These are phyloP conservation scores for Alectura lathami DNA, from an alignment of 2,113 vertebrate genomes.

Conservation along the genomic window DNA sequence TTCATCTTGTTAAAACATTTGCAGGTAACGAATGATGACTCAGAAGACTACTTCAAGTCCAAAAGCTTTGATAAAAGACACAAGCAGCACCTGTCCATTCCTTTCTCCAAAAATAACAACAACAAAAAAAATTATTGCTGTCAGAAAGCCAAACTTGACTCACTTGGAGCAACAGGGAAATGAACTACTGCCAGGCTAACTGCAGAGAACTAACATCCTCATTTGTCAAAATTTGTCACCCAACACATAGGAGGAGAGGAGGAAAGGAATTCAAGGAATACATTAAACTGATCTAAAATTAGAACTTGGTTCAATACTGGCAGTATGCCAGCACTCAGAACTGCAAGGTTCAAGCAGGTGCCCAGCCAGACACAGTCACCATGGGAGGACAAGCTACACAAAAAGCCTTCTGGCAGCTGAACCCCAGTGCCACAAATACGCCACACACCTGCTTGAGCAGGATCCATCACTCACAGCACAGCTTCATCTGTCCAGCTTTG, in stretches of 20 bases:
- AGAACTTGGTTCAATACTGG: conserved; percentile 13
- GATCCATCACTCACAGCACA: neutral
- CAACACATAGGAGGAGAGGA: neutral
- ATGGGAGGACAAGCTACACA: conserved; percentile 34
- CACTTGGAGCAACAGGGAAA: conserved; percentile 12
- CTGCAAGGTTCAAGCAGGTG: conserved; percentile 40
- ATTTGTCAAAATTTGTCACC: conserved; percentile 54
- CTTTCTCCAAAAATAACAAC: neutral
- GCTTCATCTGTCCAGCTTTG: neutral
- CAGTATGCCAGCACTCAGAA: conserved; percentile 6
- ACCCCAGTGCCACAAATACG: neutral
- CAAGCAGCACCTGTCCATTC: neutral
- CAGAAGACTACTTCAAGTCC: neutral
- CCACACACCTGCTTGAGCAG: neutral
- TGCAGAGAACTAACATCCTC: conserved; percentile 42
- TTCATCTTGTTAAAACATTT: neutral
- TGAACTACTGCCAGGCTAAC: conserved; percentile 29
- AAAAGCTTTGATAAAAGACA: neutral
- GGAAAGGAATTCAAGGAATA: conserved; percentile 34
- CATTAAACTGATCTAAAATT: conserved; percentile 41
- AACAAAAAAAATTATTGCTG: neutral
- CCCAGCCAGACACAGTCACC: conserved; percentile 34
- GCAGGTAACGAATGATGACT: neutral
- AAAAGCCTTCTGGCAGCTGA: conserved; percentile 16
- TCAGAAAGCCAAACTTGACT: conserved; percentile 32